These are phyloP conservation scores for Spinus pinus DNA, from an alignment of 2,797 vertebrate genomes.

Conservation along the genomic window DNA sequence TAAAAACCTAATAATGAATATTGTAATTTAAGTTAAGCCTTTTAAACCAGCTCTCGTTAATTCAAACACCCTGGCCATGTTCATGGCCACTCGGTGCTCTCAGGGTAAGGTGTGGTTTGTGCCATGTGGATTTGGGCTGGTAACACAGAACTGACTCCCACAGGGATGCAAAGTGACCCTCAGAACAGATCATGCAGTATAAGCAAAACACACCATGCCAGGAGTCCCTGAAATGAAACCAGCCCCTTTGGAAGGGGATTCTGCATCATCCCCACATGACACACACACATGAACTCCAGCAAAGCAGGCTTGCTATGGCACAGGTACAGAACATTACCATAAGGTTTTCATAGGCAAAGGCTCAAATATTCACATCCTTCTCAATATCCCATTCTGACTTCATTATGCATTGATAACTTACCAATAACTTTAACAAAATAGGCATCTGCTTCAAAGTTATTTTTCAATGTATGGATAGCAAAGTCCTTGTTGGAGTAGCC, in stretches of 20 bases:
- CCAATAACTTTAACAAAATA: constrained; percentile 99
- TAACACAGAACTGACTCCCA: not conserved
- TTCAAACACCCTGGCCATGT: not conserved
- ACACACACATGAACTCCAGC: not conserved
- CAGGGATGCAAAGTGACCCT: not conserved
- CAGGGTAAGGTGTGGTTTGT: not conserved
- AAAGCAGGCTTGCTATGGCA: not conserved
- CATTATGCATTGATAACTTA: constrained; percentile 75
- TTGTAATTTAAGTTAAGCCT: not conserved
- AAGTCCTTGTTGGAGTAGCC: constrained; percentile 76
- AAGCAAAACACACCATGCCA: not conserved
- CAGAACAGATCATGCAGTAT: not conserved
- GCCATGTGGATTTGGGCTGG: not conserved
- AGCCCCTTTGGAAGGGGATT: not conserved
- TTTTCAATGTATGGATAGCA: constrained; percentile 89
- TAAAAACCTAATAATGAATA: not conserved
- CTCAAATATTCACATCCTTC: not conserved
- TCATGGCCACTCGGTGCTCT: not conserved
- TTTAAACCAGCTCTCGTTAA: not conserved
- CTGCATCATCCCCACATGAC: not conserved
- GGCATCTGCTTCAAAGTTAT: constrained; percentile 96
- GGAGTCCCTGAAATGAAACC: not conserved
- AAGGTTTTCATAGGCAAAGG: not conserved
- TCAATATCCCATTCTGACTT: not conserved
- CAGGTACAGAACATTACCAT: not conserved